A percentile compares a stretch with the other conserved stretches of the same genome.
Conservation (phyloP, 2,113 vertebrate species). For the Colossoma macropomum region DNA sequence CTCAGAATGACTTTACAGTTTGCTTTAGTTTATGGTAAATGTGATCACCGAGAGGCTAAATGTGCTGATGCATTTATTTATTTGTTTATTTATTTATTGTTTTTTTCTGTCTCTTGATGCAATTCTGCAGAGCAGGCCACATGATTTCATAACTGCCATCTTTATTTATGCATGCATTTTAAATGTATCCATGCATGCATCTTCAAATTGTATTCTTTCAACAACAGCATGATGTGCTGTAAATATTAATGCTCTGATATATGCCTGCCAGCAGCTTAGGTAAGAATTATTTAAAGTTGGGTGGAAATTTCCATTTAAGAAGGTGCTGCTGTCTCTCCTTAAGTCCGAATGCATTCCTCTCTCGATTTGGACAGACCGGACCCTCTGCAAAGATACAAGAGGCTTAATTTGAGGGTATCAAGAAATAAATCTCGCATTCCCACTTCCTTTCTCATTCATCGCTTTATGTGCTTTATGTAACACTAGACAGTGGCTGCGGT, state of each 20-base stretch:
- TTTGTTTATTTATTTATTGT: conserved; percentile 13
- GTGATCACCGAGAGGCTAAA: background rate
- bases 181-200: conserved; percentile 57
- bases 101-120: conserved; percentile 26
- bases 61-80: background rate
- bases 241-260: conserved; percentile 63
- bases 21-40: background rate
- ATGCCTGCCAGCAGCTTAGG: conserved; percentile 51
- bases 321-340: conserved; percentile 38
- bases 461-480: conserved; percentile 33
- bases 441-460: conserved; percentile 39
- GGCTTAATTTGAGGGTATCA: conserved; percentile 21
- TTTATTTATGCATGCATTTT: conserved; percentile 62
- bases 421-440: conserved; percentile 30
- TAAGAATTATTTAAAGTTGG: conserved; percentile 56
- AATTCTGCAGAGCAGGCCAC: conserved; percentile 48
- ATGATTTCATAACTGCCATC: conserved; percentile 52
- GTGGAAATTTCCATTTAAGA: conserved; percentile 54
- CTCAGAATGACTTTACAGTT: background rate
- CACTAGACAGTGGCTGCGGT: conserved; percentile 5
- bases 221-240: conserved; percentile 56
- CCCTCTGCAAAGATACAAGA: conserved; percentile 41
- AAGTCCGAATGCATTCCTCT: conserved; percentile 40
- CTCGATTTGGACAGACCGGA: conserved; percentile 19
- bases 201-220: conserved; percentile 57